Evolutionary conservation across 2,888 invertebrate species (phyloP).

Genomic region (Eucera pruinosa): DNA sequence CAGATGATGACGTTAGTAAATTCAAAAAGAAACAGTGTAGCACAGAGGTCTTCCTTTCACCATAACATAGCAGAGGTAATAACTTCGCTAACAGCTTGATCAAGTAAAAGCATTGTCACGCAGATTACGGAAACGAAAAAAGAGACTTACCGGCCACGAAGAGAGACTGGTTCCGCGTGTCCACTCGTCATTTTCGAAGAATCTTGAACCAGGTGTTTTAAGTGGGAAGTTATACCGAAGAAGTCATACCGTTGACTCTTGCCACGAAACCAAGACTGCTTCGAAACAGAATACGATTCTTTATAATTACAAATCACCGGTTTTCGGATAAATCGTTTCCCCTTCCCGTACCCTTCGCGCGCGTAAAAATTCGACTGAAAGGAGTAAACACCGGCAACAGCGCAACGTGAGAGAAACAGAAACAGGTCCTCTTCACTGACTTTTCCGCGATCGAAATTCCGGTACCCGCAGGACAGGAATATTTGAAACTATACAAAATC

Average conservation of each 20-base stretch:
- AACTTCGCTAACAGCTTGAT: constrained; percentile 35
- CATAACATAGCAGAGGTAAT: constrained; percentile 28
- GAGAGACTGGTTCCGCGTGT: constrained; percentile 53
- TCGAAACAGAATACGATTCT: constrained; percentile 34
- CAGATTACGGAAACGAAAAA: constrained; percentile 20
- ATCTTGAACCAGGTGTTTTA: constrained; percentile 41
- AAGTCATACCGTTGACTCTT: constrained; percentile 51
- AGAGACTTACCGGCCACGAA: constrained; percentile 60
- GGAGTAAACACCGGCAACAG: constrained; percentile 61
- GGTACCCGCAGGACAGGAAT: not conserved
- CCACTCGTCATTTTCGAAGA: constrained; percentile 60
- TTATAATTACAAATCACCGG: constrained; percentile 12
- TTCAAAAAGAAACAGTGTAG: constrained; percentile 27
- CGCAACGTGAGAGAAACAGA: constrained; percentile 37
- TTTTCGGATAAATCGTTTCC: constrained; percentile 8
- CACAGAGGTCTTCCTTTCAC: constrained; percentile 52
- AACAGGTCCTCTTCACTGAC: constrained; percentile 29
- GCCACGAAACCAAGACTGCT: constrained; percentile 35
- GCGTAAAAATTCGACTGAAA: constrained; percentile 43
- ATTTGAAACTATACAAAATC: not conserved
- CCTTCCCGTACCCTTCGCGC: constrained; percentile 33
- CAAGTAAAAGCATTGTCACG: constrained; percentile 50
- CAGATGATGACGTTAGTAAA: constrained; percentile 23
- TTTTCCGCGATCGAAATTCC: not conserved
- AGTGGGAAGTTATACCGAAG: constrained; percentile 54